Evolutionary conservation across 1,140 invertebrate genomes (phyloP), one percentile per base, ranked within the genome.

Genomic region (Heliconius congener): DNA sequence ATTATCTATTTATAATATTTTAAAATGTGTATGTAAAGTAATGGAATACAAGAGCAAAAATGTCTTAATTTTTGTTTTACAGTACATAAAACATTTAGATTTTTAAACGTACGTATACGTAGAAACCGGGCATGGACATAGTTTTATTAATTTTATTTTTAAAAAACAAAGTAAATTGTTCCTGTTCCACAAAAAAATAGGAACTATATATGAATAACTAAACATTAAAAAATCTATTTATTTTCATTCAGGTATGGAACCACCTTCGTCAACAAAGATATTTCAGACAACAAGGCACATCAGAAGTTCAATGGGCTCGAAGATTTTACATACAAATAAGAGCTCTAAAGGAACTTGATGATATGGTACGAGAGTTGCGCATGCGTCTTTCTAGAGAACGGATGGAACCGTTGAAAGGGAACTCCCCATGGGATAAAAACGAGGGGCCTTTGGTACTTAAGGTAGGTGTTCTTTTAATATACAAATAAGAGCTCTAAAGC

Each of bases 301-400:
- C 83, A 8, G 97, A 98, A 88, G 89, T 86, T 50, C 84, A 94
- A 8, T 99, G 98, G 98, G 97, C 97, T 5, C 93, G 94, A 3
- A 93, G 95, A 2, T 96, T 97, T 88, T 97, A 96, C 89, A 95
- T 99, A 42, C 97, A 98, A 85, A 88, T 97, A 19, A 96, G 96
- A 18, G 95, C 96, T 0, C 89, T 99, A 3, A 95, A 95, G 11
- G 98, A 99, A 87, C 96, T 98, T 71, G 91, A 96, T 79, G 94
- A 96, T n/a, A 86, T 98, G 27, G 95, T 98, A 1, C 87, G 95
- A 3, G 98, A 99, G 78, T 88, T 99, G 27, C 96, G 95, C 0
- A 13, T 82, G 3, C 95, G 98, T 16, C 94, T 98, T 2, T 82
- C 90, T 8, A 37, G 80, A 1, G 84, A 96, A 1, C 95, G 95